Evolutionary conservation across 1,140 invertebrate genomes (phyloP), one percentile per base, ranked within the genome.

Genomic region (Calliphora vicina): DNA sequence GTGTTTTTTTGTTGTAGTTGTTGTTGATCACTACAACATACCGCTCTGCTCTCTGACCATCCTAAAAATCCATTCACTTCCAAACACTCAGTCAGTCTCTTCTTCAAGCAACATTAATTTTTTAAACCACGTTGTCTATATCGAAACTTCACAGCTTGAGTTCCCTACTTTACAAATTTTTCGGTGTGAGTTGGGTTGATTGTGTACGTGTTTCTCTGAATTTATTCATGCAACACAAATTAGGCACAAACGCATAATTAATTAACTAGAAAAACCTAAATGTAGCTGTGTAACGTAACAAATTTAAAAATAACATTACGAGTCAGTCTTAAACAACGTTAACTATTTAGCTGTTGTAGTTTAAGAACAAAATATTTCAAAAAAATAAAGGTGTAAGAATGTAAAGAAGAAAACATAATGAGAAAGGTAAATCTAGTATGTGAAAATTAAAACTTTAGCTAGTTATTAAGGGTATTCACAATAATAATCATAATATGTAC

Each of bases 141-240:
- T 67, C n/a, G 61, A 67, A 67, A 67, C 61, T 67, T 67, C 61
- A 67, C 61, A 67, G 61, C 20, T 67, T 67, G 61, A 67, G 61
- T 23, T 67, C 61, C 23, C 61, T 20, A n/a, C 45, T 57, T 17
- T 57, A 57, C 15, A 57, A 6, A 15, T 57, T 15, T 57, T 57
- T 57, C 15, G 5, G 15, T 57, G 50, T 57, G 15, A 17, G 50
- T 17, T 2, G 12, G 9, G 0, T 17, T 57, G 50, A 2, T 0
- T 57, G 20, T 67, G 45, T 50, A 17, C 1, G 25, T 2, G 2
- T 35, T 1, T 25, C 61, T 67, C 20, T 67, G 9, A 67, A 67
- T 23, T 67, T 67, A 67, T 67, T 67, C 61, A 67, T 67, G 61
- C 61, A 67, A 67, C 61, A 67, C 61, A 67, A 67, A 67, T 67